A percentile compares a stretch with the other conserved stretches of the same genome.
Evolutionary conservation across 2,797 vertebrate genomes (phyloP).

Genomic region (Pteronotus mesoamericanus): DNA sequence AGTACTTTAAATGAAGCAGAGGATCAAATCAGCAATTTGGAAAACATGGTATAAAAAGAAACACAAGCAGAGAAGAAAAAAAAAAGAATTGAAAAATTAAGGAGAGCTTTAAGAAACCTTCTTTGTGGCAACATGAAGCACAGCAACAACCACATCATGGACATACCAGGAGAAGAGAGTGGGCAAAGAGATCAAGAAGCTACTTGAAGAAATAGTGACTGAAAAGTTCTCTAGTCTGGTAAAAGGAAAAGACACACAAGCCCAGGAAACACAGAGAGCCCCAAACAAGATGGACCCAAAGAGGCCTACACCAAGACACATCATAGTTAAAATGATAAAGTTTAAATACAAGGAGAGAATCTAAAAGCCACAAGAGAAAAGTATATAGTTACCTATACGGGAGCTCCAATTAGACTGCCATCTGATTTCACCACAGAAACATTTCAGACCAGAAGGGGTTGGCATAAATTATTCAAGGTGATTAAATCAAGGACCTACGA

Average conservation of each 20-base stretch:
- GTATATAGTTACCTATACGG: not conserved
- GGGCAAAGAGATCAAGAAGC: not conserved
- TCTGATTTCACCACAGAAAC: not conserved
- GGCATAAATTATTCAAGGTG: not conserved
- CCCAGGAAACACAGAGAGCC: not conserved
- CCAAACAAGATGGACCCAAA: not conserved
- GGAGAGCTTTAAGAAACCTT: not conserved
- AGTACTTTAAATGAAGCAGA: not conserved
- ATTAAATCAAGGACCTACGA: not conserved
- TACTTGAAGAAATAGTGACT: not conserved
- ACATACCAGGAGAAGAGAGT: not conserved
- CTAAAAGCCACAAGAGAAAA: not conserved
- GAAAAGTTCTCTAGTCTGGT: too few species aligned
- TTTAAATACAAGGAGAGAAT: not conserved
- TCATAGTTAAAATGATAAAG: not conserved
- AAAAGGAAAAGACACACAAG: not conserved
- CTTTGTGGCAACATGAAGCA: not conserved
- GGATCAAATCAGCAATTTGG: not conserved
- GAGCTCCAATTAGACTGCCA: not conserved
- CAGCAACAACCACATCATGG: not conserved
- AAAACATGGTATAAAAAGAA: not conserved
- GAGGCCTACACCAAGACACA: not conserved
- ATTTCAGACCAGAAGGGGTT: not conserved
- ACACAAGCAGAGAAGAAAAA: not conserved
- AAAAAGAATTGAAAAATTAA: not conserved